phyloP scores from a whole-genome alignment of 2,113 vertebrate species.

The Lamprotornis superbus region DNA sequence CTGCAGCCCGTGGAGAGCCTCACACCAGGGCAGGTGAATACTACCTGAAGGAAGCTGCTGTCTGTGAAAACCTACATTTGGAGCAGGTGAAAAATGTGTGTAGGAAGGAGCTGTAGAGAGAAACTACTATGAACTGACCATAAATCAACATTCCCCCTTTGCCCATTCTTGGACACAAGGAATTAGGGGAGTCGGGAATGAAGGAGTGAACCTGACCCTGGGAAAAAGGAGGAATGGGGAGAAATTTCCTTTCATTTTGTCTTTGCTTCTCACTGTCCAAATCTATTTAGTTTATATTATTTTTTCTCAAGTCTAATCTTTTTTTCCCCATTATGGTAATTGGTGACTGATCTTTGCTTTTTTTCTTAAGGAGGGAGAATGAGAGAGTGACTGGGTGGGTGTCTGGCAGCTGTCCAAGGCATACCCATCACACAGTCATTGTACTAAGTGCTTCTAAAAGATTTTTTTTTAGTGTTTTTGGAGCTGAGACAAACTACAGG shows the following conservation, averaged over 20 bases:
- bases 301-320: not conserved
- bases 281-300: not conserved
- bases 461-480: not conserved
- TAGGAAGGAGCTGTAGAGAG: not conserved
- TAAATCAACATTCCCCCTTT: not conserved
- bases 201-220: not conserved
- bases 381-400: not conserved
- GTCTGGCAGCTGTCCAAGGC: not conserved
- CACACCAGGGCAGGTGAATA: not conserved
- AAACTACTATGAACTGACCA: not conserved
- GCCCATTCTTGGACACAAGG: fast-evolving
- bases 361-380: not conserved
- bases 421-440: not conserved
- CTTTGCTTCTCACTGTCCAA: not conserved
- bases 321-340: not conserved
- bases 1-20: not conserved
- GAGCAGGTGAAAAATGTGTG: not conserved
- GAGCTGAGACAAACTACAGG: not conserved
- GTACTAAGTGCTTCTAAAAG: not conserved
- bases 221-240: not conserved
- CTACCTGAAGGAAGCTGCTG: not conserved
- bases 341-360: not conserved
- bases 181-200: not conserved
- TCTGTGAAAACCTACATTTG: not conserved
- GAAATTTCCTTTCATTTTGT: not conserved